Conservation (phyloP, 2,797 vertebrate species). For the Lerista edwardsae region DNA sequence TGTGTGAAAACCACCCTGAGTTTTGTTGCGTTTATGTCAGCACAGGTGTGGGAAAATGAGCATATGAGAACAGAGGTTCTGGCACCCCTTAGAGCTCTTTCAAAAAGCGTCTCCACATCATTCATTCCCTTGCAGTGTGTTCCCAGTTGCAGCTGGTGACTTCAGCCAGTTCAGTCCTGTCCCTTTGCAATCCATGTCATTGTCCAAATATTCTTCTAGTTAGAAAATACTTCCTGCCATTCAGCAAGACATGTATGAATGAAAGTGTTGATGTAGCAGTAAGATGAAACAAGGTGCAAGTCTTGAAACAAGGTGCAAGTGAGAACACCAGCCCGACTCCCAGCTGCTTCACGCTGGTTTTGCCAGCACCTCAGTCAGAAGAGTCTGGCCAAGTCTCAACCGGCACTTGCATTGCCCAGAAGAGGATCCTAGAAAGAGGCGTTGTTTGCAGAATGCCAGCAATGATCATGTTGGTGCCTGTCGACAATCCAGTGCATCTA, state of each 20-base stretch:
- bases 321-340: neutral
- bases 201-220: neutral
- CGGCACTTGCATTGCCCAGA: neutral
- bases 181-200: neutral
- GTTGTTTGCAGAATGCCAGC: too few relatives aligned
- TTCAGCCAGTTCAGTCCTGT: neutral
- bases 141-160: neutral
- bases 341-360: neutral
- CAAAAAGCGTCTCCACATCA: neutral
- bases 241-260: neutral
- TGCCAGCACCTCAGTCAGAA: neutral
- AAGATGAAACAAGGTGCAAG: neutral
- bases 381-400: neutral
- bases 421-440: neutral
- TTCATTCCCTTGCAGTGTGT: neutral
- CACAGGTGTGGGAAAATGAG: neutral
- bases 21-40: neutral
- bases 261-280: neutral
- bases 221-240: neutral
- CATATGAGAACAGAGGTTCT: neutral
- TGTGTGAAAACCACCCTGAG: neutral
- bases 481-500: neutral
- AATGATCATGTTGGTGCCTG: neutral
- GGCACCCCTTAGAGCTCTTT: neutral
- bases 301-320: neutral